Evolutionary conservation across 2,888 invertebrate species (phyloP).

Genomic region (Phengaris alcon): DNA sequence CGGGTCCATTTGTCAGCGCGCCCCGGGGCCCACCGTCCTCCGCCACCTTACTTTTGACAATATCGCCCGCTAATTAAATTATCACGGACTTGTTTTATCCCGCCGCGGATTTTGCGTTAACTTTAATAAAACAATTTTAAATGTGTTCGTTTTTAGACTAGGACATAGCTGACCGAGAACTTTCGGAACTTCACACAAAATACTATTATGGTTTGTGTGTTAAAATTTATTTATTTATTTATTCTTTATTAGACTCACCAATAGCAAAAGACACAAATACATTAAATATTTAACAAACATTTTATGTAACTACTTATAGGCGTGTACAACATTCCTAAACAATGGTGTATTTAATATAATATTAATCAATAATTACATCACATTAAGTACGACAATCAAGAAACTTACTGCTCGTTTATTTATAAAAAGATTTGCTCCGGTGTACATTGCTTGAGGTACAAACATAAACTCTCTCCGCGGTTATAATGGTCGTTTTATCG

Average conservation of each 20-base stretch:
- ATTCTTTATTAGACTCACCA: no score
- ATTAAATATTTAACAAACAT: no score
- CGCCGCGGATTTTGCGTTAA: background rate
- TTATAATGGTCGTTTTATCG: constrained; percentile 8
- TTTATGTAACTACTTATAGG: no score
- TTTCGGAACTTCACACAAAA: no score
- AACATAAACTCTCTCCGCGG: background rate
- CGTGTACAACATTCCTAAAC: no score
- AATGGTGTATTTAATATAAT: no score
- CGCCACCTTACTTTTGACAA: background rate
- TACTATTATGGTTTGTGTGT: no score
- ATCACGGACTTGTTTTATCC: background rate
- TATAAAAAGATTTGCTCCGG: background rate
- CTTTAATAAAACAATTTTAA: background rate
- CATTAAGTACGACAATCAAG: no score
- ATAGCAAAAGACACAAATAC: no score
- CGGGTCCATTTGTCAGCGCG: background rate
- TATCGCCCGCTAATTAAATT: constrained; percentile 8
- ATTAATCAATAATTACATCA: no score
- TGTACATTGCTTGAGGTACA: background rate
- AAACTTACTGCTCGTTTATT: no score
- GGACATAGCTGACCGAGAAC: background rate
- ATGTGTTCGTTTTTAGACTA: background rate
- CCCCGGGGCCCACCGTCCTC: background rate
- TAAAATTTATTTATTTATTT: no score